These are phyloP conservation scores for Pterobdella sp. DNA, from an alignment of 2,888 invertebrate species.

Conservation along the genomic window DNA sequence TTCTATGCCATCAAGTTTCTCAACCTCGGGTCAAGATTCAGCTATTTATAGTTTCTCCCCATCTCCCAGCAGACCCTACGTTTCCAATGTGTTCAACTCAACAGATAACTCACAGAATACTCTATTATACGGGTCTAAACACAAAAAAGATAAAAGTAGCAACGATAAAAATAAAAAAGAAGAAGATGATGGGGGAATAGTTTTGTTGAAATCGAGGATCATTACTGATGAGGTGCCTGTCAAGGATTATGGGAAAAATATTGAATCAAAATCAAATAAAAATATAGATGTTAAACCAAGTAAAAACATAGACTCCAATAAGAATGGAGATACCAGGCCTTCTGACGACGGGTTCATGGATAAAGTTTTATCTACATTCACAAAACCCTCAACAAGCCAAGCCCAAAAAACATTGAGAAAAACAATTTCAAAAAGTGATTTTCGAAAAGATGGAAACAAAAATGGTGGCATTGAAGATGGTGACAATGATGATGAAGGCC, in stretches of 20 bases:
- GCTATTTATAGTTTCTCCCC: neutral
- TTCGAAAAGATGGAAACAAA: neutral
- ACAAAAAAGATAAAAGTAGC: neutral
- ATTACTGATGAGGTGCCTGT: conserved; percentile 26
- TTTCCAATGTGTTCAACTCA: neutral
- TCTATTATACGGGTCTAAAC: neutral
- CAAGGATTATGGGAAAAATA: conserved; percentile 14
- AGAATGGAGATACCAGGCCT: too few species aligned
- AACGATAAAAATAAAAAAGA: neutral
- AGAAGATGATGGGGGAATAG: neutral
- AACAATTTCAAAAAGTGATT: neutral
- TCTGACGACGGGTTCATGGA: neutral
- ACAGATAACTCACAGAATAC: neutral
- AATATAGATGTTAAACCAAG: too few species aligned
- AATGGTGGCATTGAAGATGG: neutral
- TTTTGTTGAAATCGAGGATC: conserved; percentile 17
- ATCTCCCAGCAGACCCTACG: neutral
- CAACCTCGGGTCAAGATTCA: neutral
- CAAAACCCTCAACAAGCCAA: too few species aligned
- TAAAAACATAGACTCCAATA: too few species aligned
- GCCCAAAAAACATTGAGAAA: too few species aligned
- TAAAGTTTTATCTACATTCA: too few species aligned
- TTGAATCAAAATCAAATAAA: neutral
- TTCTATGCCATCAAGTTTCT: neutral
- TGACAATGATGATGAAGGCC: neutral